These are phyloP conservation scores for Ochropleura leucogaster DNA, from an alignment of 2,888 invertebrate species.

Conservation along the genomic window DNA sequence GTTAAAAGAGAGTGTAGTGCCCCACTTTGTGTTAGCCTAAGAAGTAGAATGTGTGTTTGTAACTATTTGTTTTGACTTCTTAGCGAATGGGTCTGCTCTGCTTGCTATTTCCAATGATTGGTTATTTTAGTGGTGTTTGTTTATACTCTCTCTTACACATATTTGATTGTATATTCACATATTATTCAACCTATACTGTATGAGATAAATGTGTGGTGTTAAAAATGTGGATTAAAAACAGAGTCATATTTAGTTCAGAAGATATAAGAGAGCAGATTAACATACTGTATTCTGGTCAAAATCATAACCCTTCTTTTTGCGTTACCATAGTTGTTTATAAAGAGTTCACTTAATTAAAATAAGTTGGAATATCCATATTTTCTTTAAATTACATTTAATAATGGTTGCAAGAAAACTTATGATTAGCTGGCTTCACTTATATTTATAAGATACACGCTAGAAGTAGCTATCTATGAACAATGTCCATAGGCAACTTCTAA, in stretches of 20 bases:
- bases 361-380: neutral
- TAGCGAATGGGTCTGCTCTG: constrained; percentile 16
- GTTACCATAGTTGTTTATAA: too few relatives aligned
- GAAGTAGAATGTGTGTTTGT: neutral
- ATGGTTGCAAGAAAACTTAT: neutral
- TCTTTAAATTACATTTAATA: neutral
- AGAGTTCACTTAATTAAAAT: neutral
- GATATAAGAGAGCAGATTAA: neutral
- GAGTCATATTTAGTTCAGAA: neutral
- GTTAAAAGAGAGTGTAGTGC: neutral
- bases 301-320: too few relatives aligned
- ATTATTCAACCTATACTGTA: too few relatives aligned
- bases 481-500: neutral
- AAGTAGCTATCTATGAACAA: neutral
- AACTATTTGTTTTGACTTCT: neutral
- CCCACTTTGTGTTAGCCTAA: neutral
- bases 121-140: neutral
- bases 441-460: neutral
- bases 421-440: neutral
- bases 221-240: too few relatives aligned
- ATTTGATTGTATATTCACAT: neutral
- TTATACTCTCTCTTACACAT: neutral
- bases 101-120: neutral
- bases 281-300: too few relatives aligned
- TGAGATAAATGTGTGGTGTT: too few relatives aligned